Evolutionary conservation across 2,113 vertebrate genomes (phyloP).

Genomic region (Dipodomys spectabilis): DNA sequence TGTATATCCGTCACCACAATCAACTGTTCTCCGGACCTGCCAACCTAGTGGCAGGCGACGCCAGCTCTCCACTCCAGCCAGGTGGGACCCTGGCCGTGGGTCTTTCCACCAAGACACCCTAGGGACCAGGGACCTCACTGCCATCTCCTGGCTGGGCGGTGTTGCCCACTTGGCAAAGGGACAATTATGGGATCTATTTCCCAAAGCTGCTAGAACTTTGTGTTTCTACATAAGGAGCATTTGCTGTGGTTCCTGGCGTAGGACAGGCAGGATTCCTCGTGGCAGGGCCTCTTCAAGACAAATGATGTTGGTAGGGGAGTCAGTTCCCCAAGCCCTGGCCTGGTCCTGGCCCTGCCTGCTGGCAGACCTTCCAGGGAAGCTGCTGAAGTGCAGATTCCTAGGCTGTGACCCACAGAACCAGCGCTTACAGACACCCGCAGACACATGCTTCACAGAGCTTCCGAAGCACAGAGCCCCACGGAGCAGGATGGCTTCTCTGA

Average conservation of each 20-base stretch:
- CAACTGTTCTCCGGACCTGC: too few species aligned
- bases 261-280: rapidly evolving
- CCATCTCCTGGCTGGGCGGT: not conserved
- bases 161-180: not conserved
- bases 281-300: rapidly evolving
- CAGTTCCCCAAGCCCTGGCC: not conserved
- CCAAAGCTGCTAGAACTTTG: not conserved
- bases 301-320: not conserved
- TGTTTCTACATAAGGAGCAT: too few species aligned
- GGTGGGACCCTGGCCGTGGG: not conserved
- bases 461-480: not conserved
- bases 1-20: not conserved
- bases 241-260: not conserved
- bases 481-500: not conserved
- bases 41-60: not conserved
- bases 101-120: not conserved
- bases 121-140: not conserved
- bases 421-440: not conserved
- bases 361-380: not conserved
- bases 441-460: not conserved
- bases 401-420: not conserved
- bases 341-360: not conserved
- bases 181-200: not conserved
- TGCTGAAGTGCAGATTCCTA: not conserved
- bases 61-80: not conserved